A percentile compares a stretch with the other conserved stretches of the same genome.
Evolutionary conservation across 92 coral and sea anemone species (phyloP).

Genomic region (Porites evermanni): DNA sequence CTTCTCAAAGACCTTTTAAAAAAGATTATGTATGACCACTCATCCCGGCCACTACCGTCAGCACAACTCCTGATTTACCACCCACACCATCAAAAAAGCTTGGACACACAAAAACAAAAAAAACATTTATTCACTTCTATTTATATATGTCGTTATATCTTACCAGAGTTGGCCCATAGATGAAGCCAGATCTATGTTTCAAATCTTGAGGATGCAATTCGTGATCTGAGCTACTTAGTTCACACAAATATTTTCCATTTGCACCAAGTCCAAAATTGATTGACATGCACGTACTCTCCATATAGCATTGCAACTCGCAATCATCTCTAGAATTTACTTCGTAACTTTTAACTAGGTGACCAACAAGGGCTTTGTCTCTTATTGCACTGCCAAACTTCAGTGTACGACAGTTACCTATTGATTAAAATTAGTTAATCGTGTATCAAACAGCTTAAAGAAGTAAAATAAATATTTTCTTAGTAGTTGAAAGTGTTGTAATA

Average conservation of each 20-base stretch:
- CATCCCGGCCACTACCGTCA: no score
- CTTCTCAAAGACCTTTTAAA: no score
- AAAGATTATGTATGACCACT: no score
- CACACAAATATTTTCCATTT: neutral
- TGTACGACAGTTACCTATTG: neutral
- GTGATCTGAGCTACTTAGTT: constrained; percentile 22
- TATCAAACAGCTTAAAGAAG: no score
- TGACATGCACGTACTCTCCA: neutral
- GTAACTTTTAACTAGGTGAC: constrained; percentile 1
- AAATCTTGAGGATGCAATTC: constrained; percentile 3
- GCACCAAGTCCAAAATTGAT: neutral
- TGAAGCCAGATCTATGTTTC: neutral
- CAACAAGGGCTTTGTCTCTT: neutral
- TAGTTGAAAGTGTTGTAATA: no score
- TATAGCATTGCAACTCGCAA: neutral
- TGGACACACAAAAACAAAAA: no score
- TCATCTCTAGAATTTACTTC: neutral
- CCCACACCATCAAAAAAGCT: no score
- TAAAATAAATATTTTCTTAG: no score
- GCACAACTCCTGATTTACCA: no score
- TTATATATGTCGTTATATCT: neutral
- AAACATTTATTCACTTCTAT: no score
- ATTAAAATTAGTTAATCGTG: no score
- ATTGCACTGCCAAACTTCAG: neutral
- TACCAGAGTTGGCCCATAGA: neutral